phyloP scores from a whole-genome alignment of 2,888 invertebrate genomes.

The Catocala sponsa region DNA sequence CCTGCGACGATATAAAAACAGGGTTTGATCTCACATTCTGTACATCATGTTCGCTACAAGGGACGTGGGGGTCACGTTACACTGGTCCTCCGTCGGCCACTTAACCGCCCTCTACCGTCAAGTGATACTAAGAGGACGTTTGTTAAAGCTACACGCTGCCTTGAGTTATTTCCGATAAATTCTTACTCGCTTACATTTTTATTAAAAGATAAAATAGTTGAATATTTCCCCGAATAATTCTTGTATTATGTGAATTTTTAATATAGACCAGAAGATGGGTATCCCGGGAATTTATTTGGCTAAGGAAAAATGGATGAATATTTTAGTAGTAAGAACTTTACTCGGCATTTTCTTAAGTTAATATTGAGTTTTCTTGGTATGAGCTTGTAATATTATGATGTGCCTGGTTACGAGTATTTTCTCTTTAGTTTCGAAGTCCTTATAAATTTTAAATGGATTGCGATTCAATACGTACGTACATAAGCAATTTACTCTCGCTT shows the following conservation, averaged over 20 bases:
- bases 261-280: conserved; percentile 2
- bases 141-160: conserved; percentile 59
- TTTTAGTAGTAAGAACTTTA: neutral
- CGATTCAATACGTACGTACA: too few species aligned
- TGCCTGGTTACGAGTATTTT: neutral
- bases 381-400: neutral
- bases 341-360: neutral
- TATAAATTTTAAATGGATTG: too few species aligned
- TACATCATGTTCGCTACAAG: neutral
- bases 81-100: conserved; percentile 56
- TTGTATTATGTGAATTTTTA: conserved; percentile 27
- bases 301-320: neutral
- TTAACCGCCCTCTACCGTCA: conserved; percentile 62
- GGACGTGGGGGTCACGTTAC: conserved; percentile 38
- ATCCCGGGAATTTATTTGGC: conserved; percentile 4
- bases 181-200: conserved; percentile 63
- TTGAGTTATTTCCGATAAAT: conserved; percentile 80
- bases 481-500: too few species aligned
- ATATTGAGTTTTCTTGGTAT: too few species aligned
- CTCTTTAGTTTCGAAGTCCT: neutral
- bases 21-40: neutral
- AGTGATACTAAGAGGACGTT: conserved; percentile 61
- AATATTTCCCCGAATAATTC: conserved; percentile 20
- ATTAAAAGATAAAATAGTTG: conserved; percentile 50
- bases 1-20: neutral